Base-by-base conservation (phyloP, 2,113 vertebrate genomes). In the Butastur rufipennis region DNA sequence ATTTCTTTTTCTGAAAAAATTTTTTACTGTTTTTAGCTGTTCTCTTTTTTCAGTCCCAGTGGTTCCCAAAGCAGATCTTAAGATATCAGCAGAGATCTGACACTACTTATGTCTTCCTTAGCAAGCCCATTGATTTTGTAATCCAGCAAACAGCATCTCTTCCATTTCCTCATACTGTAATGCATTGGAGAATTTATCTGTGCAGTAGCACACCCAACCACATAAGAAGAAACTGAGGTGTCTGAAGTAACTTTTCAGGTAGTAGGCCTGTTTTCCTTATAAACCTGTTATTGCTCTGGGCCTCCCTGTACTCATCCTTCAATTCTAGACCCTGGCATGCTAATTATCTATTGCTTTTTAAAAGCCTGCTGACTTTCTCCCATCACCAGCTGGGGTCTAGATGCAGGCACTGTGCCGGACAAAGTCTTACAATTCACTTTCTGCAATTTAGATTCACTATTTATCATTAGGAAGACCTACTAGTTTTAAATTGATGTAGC, bases 351-450 rank as follows among this genome's bases (percentile, higher is more conserved):
- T 6, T 36, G 61, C 70, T 95, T 88, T 81, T 82, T 81, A 93
- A 95, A 95, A 91, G 66, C 81, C 55, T 91, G 20, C 38, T 93
- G 84, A 87, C 62, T 82, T 93, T 87, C 81, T 90, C 62, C 50
- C 45, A 73, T 72, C 50, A 77, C 29, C 86, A 90, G 42, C 81
- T 42, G 31, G 7, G 40, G 66, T 65, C 58, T 52, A 38, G 75
- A 86, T 72, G 53, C 66, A 94, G 86, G 52, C 59, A 40, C 18
- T 22, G 18, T 75, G 55, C 86, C 5, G 8, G 72, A 42, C 38
- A 47, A 74, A 85, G 62, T 36, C 59, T 79, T 85, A 55, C 34
- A 66, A 78, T 43, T 83, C 52, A 73, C 38, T 75, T 77, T 45
- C 70, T 36, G 32, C 58, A 53, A 66, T 67, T 83, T 73, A 85